These are phyloP conservation scores for Sparidentex hasta DNA, from an alignment of 2,797 vertebrate species.

Conservation along the genomic window DNA sequence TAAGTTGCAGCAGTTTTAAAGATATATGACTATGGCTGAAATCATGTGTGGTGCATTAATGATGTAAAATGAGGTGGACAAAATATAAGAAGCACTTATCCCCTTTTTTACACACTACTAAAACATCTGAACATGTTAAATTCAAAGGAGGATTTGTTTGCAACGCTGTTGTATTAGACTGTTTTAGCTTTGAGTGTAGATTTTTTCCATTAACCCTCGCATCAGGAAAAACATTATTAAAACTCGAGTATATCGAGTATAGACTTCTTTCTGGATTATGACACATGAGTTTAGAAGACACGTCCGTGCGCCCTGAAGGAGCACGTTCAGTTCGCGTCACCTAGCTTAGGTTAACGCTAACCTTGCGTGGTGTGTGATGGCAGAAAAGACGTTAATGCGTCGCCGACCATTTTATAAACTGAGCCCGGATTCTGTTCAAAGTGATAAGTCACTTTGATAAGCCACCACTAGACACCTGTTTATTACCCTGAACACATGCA, in stretches of 20 bases:
- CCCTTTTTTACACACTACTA: too few species aligned
- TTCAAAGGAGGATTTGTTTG: background rate
- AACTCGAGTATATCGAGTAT: background rate
- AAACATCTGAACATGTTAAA: background rate
- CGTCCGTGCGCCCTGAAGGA: too few species aligned
- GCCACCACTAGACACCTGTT: constrained; percentile 1
- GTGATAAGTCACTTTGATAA: background rate
- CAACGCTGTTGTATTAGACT: background rate
- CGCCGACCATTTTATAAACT: background rate
- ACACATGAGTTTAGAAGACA: background rate
- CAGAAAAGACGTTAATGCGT: background rate
- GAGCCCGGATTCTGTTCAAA: accelerated
- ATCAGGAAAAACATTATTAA: background rate
- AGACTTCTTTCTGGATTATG: background rate
- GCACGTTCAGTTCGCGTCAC: constrained; percentile 1
- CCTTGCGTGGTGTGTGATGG: background rate
- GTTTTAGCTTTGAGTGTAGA: too few species aligned
- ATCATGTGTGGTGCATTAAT: background rate
- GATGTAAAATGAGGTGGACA: background rate
- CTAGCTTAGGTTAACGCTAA: background rate
- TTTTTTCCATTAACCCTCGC: background rate
- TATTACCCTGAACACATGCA: background rate
- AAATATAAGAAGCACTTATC: background rate
- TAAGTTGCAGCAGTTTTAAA: background rate
- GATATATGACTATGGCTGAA: too few species aligned